Percentiles rank a stretch among this genome's conserved stretches.
These are phyloP conservation scores for Oscheius myriophilus DNA, from an alignment of 2,888 invertebrate species.

Conservation along the genomic window DNA sequence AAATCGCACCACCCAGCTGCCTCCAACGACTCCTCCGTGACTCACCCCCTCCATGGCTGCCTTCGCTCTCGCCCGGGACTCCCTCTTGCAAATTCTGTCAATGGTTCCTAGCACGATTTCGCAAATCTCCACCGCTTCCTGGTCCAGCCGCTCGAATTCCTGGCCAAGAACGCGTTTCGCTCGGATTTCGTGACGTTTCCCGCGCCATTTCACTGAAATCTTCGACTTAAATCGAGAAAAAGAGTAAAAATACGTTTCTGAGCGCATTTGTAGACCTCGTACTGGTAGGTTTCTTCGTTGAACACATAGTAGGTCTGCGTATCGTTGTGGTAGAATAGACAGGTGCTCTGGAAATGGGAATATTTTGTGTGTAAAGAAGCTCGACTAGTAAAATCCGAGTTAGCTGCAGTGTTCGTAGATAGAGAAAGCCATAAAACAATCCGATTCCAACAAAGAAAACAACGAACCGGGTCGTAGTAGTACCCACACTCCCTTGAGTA, in stretches of 20 bases:
- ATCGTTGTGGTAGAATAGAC: constrained; percentile 54
- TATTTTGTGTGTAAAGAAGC: background rate
- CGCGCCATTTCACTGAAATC: constrained; percentile 50
- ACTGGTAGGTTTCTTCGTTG: constrained; percentile 44
- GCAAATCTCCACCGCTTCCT: constrained; percentile 41
- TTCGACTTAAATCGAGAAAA: background rate
- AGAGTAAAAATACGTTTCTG: constrained; percentile 34
- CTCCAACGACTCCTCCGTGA: too few relatives aligned
- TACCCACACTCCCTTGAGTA: constrained; percentile 59
- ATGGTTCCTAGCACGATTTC: constrained; percentile 38
- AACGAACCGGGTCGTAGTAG: constrained; percentile 60
- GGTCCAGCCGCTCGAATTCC: constrained; percentile 40
- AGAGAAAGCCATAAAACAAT: too few relatives aligned
- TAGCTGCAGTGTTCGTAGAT: too few relatives aligned
- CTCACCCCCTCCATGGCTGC: constrained; percentile 6
- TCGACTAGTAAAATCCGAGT: too few relatives aligned
- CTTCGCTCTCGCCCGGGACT: background rate
- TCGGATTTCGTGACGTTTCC: constrained; percentile 36
- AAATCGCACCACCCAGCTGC: too few relatives aligned
- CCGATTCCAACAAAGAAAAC: too few relatives aligned
- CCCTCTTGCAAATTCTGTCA: constrained; percentile 30
- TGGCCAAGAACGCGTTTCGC: constrained; percentile 37
- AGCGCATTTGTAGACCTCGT: constrained; percentile 36
- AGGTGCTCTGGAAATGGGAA: constrained; percentile 46
- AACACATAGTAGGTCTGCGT: constrained; percentile 58